phyloP scores from a whole-genome alignment of 2,797 vertebrate species.

The Triplophysa yarkandensis region DNA sequence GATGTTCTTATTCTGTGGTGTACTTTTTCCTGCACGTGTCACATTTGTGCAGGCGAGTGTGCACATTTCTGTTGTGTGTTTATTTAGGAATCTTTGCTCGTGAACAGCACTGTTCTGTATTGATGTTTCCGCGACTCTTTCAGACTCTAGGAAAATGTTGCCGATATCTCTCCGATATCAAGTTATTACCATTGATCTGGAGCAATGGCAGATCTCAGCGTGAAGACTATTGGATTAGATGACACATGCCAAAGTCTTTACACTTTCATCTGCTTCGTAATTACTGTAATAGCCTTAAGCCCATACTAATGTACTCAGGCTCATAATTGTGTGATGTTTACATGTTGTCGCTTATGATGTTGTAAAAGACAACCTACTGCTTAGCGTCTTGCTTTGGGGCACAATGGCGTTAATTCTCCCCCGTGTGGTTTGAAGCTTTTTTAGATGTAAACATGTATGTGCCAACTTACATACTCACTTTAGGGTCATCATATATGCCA shows the following conservation, averaged over 20 bases:
- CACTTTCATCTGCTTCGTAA: conserved; percentile 6
- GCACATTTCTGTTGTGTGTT: conserved; percentile 17
- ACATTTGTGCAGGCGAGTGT: conserved; percentile 23
- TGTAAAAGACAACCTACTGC: not conserved
- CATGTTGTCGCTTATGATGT: conserved; percentile 5
- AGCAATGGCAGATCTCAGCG: conserved; percentile 48
- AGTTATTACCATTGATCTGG: conserved; percentile 44
- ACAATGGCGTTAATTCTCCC: not conserved
- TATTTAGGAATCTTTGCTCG: conserved; percentile 55
- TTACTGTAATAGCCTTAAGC: conserved; percentile 34
- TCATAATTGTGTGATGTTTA: conserved; percentile 26
- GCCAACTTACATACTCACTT: not conserved
- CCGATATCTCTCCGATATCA: conserved; percentile 31
- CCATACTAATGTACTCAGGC: conserved; percentile 15
- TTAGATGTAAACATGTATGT: not conserved
- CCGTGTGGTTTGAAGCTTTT: not conserved
- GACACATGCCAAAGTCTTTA: conserved; percentile 31
- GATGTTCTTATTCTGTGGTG: conserved; percentile 25
- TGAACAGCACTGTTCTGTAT: conserved; percentile 74
- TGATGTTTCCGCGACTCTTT: conserved; percentile 71
- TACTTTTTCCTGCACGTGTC: conserved; percentile 57
- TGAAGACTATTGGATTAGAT: conserved; percentile 44
- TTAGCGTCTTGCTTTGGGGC: not conserved
- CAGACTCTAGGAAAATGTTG: conserved; percentile 37
- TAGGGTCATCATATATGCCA: conserved; percentile 1